These are phyloP conservation scores for Netelia fuscicornis DNA, from an alignment of 2,888 invertebrate genomes.

Conservation along the genomic window DNA sequence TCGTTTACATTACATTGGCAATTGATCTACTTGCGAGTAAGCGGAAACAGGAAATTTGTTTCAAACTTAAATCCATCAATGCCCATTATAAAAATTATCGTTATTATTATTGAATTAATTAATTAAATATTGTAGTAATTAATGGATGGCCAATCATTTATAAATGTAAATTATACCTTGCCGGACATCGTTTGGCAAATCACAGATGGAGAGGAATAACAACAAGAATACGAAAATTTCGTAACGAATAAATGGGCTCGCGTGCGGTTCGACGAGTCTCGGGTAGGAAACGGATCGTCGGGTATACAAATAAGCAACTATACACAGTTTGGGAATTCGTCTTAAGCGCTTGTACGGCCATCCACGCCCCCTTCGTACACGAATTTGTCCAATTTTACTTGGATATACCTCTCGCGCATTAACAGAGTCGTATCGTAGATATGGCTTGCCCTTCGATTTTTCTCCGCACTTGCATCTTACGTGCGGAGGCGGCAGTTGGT, in stretches of 20 bases:
- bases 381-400: neutral
- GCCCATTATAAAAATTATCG: neutral
- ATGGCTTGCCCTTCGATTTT: conserved; percentile 14
- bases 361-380: conserved; percentile 4
- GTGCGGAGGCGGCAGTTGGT: neutral
- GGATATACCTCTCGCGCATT: conserved; percentile 10
- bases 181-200: neutral
- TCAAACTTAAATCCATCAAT: neutral
- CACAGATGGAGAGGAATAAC: neutral
- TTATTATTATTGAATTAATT: neutral
- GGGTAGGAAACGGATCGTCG: conserved; percentile 9
- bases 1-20: neutral
- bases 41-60: neutral
- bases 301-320: neutral
- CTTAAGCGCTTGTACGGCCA: neutral
- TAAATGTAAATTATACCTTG: neutral
- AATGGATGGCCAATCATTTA: neutral
- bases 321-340: conserved; percentile 8
- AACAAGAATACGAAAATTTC: conserved; percentile 8
- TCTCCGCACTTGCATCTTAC: conserved; percentile 3
- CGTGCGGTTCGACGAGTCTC: conserved; percentile 23
- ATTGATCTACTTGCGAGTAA: neutral
- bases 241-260: conserved; percentile 25
- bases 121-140: neutral
- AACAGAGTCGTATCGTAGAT: neutral